These are phyloP conservation scores for Gadopsis bispinosus DNA, from an alignment of 2,797 vertebrate species.

Conservation along the genomic window DNA sequence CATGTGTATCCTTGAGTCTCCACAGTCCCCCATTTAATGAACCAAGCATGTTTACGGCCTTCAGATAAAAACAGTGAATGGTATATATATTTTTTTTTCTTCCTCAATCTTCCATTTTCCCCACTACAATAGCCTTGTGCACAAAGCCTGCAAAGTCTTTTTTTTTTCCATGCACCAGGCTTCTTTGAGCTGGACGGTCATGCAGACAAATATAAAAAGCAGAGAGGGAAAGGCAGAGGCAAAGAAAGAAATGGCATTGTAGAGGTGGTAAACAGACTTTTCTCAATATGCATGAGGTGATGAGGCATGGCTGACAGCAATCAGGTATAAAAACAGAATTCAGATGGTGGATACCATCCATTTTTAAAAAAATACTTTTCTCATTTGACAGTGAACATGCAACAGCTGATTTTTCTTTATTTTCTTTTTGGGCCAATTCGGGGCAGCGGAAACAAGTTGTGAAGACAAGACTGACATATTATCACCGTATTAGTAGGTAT, in stretches of 20 bases:
- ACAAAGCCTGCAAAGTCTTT: slow-evolving; percentile 35
- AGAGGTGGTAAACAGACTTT: slow-evolving; percentile 5
- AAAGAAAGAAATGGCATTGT: not conserved
- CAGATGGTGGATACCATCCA: not conserved
- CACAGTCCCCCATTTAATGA: slow-evolving; percentile 13
- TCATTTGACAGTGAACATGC: not conserved
- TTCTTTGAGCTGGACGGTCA: slow-evolving; percentile 1
- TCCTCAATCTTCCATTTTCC: slow-evolving; percentile 25
- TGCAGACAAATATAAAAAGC: slow-evolving; percentile 4
- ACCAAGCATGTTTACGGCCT: slow-evolving; percentile 16
- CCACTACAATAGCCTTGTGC: slow-evolving; percentile 25
- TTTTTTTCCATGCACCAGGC: slow-evolving; percentile 37
- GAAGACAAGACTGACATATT: not conserved
- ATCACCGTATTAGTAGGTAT: not conserved
- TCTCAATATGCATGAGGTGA: not conserved
- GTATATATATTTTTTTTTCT: not conserved
- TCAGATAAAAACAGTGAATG: slow-evolving; percentile 31
- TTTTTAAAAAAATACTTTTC: not conserved
- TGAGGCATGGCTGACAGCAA: no score
- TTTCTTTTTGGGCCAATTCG: not conserved
- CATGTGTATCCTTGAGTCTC: slow-evolving; percentile 9
- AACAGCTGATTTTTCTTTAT: not conserved
- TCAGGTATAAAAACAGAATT: not conserved
- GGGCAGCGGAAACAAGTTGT: not conserved
- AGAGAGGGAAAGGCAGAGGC: slow-evolving; percentile 1